Evolutionary conservation across 2,888 invertebrate genomes (phyloP).

Genomic region (Stenotaenia linearis): DNA sequence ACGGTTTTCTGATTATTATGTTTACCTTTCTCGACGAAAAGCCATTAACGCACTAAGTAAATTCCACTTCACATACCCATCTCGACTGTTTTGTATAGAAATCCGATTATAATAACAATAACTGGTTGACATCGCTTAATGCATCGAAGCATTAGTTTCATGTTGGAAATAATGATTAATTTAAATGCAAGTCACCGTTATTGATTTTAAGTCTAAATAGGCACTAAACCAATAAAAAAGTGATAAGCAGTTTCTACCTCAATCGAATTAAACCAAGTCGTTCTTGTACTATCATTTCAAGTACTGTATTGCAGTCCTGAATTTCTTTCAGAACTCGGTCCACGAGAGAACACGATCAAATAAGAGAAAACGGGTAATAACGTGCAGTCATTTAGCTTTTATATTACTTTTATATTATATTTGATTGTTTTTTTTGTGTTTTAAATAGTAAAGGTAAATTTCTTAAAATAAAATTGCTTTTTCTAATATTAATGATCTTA

Average conservation of each 20-base stretch:
- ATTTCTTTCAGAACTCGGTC: neutral
- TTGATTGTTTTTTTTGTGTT: too few relatives aligned
- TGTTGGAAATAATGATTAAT: neutral
- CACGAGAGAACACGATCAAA: neutral
- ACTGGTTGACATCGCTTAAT: neutral
- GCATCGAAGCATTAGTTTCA: neutral
- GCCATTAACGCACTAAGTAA: neutral
- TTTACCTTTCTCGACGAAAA: neutral
- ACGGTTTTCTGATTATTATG: neutral
- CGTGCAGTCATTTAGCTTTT: too few relatives aligned
- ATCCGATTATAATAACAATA: slow-evolving; percentile 2
- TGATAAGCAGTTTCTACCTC: neutral
- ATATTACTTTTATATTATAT: too few relatives aligned
- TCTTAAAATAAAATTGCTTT: too few relatives aligned
- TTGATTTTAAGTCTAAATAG: too few relatives aligned
- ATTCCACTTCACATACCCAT: neutral
- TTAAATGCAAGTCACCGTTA: neutral
- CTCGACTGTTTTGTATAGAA: neutral
- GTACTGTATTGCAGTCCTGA: neutral
- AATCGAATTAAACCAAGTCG: neutral
- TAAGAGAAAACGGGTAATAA: neutral
- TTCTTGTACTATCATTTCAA: neutral
- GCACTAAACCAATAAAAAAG: neutral
- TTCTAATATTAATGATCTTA: too few relatives aligned
- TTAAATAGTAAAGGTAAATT: too few relatives aligned